Evolutionary conservation across 2,888 invertebrate species (phyloP), one percentile per base, ranked within the genome.

Genomic region (Drosophila birchii): DNA sequence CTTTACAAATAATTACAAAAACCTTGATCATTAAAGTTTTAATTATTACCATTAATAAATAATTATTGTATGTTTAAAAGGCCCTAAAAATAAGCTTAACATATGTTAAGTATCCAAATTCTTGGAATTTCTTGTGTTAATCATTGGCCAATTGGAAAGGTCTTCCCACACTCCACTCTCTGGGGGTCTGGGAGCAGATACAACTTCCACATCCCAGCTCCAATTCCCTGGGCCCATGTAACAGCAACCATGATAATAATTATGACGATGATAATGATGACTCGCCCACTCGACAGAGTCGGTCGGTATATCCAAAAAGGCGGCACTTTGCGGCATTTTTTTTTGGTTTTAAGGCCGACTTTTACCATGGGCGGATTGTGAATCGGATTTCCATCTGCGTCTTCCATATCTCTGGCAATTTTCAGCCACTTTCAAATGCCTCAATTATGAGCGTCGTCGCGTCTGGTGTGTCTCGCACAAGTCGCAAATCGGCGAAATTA

Each of bases 401-500:
- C 32, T 12, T n/a, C 16, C 11, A 29, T 45, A 44, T 34, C 34
- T 47, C 57, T 23, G 57, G 49, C 70, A 63, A 73, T 57, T 74
- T 64, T 45, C 49, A 55, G 39, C 55, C 67, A 67, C 75, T 73
- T 75, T 73, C 75, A 59, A 73, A 73, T 73, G 73, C 58, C 67
- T 58, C 75, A 75, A 73, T 73, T 75, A 75, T 38, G 38, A 18
- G 38, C 56, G 39, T 29, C 29, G 32, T n/a, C 49, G 45, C 3
- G 20, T 49, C 47, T 47, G 38, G 16, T 16, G 11, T 5, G n/a
- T 39, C 70, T 49, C 75, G 75, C 72, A 73, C 73, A 75, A 73
- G 75, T 67, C 55, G 58, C 67, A 75, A 73, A 73, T 75, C 75
- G 67, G 67, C 49, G 58, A 73, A 73, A 73, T 73, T 73, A 74